phyloP scores from a whole-genome alignment of 2,888 invertebrate species.

The Amblyjoppa proteus region DNA sequence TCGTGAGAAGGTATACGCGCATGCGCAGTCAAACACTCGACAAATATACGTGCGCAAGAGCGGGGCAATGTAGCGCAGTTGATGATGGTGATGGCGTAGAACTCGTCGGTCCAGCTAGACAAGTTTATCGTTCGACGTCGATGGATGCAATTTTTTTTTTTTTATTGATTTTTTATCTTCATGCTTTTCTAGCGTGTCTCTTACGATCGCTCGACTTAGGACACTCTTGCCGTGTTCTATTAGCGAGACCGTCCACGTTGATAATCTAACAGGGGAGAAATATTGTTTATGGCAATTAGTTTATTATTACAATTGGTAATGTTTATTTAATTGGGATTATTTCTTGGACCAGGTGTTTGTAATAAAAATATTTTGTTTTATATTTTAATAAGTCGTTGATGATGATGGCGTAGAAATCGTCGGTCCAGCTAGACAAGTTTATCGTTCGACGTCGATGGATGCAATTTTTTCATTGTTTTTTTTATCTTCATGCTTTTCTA shows the following conservation, averaged over 20 bases:
- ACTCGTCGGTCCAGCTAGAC: slow-evolving; percentile 45
- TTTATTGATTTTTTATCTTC: not conserved
- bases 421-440: slow-evolving; percentile 47
- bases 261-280: not conserved
- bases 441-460: not conserved
- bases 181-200: not conserved
- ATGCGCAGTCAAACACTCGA: slow-evolving; percentile 12
- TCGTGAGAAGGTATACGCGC: slow-evolving; percentile 46
- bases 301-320: too few relatives aligned
- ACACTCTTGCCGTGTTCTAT: not conserved
- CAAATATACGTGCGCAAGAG: slow-evolving; percentile 8
- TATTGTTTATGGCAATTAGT: not conserved
- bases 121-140: slow-evolving; percentile 20
- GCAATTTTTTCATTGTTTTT: not conserved
- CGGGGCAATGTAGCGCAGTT: not conserved
- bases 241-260: not conserved
- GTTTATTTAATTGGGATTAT: not conserved
- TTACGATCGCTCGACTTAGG: not conserved
- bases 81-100: slow-evolving; percentile 32
- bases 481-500: not conserved
- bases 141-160: not conserved
- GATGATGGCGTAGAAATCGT: slow-evolving; percentile 35
- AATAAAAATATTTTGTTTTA: too few relatives aligned
- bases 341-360: too few relatives aligned
- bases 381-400: not conserved